Evolutionary conservation across 2,888 invertebrate species (phyloP), one percentile per base, ranked within the genome.

Genomic region (Tryphoninae sp.): DNA sequence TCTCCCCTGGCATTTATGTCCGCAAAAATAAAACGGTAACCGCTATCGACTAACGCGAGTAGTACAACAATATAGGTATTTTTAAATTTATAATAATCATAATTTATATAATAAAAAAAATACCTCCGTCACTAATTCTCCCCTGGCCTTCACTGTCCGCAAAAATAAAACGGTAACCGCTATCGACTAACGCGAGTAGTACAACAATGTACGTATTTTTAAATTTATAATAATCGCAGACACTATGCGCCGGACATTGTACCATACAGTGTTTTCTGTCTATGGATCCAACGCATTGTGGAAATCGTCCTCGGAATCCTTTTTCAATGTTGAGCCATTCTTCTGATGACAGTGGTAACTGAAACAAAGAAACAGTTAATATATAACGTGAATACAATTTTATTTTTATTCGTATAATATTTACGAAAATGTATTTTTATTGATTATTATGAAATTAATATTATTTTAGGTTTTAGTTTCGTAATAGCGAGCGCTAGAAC

Each of bases 91-190:
- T n/a, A 64, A 42, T 13, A 64, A 19, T 64, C 42, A n/a, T n/a
- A n/a, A n/a, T n/a, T n/a, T n/a, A n/a, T n/a, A n/a, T n/a, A n/a
- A n/a, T n/a, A n/a, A n/a, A 11, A 19, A 62, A 62, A 61, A 74
- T 26, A 2, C 74, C 74, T 9, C 53, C 64, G 33, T 74, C 74
- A 23, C 49, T 49, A 26, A 64, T 74, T 16, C 74, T n/a, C 1
- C 74, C 74, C 33, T 64, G 53, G 9, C 51, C n/a, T 19, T 64
- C 64, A 13, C 64, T 51, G 23, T 74, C 64, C 13, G 40, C 64
- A 13, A 64, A 74, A 22, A 64, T 0, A n/a, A 74, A 74, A 22
- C 23, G 6, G 22, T 64, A 74, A 49, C 64, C 22, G 9, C 23
- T 42, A 19, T 74, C 51, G 1, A 64, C 64, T 33, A 64, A 9